A percentile compares a stretch with the other conserved stretches of the same genome.
Conservation (phyloP, 2,888 invertebrate species). For the Biston betularia region DNA sequence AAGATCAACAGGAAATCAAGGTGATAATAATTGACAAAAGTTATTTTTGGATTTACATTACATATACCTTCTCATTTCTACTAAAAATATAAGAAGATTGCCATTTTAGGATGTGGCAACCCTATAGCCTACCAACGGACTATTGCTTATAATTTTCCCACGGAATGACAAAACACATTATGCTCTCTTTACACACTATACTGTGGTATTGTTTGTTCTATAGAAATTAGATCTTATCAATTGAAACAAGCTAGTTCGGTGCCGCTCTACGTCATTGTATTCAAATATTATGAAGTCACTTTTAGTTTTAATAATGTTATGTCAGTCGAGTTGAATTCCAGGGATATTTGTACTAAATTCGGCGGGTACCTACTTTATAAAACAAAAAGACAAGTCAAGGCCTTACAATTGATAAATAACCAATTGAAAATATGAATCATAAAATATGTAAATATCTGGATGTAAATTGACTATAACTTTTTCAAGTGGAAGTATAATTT, state of each 20-base stretch:
- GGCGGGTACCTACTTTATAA: too few relatives aligned
- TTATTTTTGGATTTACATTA: too few relatives aligned
- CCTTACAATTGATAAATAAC: too few relatives aligned
- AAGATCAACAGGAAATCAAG: too few relatives aligned
- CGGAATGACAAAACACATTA: conserved; percentile 73
- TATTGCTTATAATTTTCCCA: conserved; percentile 65
- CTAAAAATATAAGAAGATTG: neutral
- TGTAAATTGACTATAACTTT: too few relatives aligned
- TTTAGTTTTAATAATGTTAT: conserved; percentile 7
- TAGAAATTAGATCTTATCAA: conserved; percentile 71
- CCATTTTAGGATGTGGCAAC: conserved; percentile 19
- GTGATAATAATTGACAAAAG: too few relatives aligned
- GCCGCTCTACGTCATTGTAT: conserved; percentile 40
- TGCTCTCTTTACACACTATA: conserved; percentile 68
- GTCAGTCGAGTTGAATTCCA: neutral
- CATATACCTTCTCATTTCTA: neutral
- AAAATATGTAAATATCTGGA: too few relatives aligned
- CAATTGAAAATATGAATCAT: too few relatives aligned
- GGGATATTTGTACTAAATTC: too few relatives aligned
- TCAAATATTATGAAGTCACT: conserved; percentile 35
- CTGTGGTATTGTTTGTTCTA: conserved; percentile 65
- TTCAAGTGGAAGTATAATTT: too few relatives aligned
- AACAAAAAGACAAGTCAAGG: too few relatives aligned
- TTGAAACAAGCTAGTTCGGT: conserved; percentile 53
- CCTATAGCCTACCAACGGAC: conserved; percentile 27